phyloP scores from a whole-genome alignment of 2,888 invertebrate genomes.

The Lepidocyrtinus sp. region DNA sequence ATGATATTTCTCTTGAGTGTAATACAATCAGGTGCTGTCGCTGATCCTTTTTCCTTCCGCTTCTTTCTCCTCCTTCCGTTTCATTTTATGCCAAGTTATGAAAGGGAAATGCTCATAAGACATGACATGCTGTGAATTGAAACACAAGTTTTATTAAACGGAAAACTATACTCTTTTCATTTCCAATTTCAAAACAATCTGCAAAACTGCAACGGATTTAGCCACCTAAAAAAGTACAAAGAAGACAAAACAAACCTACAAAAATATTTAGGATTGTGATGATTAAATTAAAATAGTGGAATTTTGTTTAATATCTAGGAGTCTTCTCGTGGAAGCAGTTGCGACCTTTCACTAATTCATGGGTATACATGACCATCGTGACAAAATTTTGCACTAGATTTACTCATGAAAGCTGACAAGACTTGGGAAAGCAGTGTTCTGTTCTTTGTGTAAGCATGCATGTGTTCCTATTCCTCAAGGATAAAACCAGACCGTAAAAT shows the following conservation, averaged over 20 bases:
- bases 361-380: conserved; percentile 29
- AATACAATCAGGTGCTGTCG: conserved; percentile 51
- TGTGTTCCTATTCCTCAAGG: background rate
- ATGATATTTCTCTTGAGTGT: conserved; percentile 47
- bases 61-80: conserved; percentile 8
- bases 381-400: conserved; percentile 57
- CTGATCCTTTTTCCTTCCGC: conserved; percentile 26
- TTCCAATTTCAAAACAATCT: too few species aligned
- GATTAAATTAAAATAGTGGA: too few species aligned
- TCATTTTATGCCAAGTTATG: too few species aligned
- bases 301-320: too few species aligned
- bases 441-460: background rate
- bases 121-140: too few species aligned
- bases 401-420: conserved; percentile 45
- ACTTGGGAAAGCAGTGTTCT: conserved; percentile 6
- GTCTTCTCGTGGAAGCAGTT: background rate
- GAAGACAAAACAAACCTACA: too few species aligned
- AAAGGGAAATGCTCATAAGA: too few species aligned
- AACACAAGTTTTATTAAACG: too few species aligned
- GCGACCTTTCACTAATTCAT: conserved; percentile 54
- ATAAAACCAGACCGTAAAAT: conserved; percentile 28
- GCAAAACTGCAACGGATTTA: too few species aligned
- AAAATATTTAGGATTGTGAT: too few species aligned
- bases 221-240: too few species aligned
- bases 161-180: too few species aligned